Percentiles rank a stretch among this genome's conserved stretches.
Conservation (phyloP, 2,113 vertebrate species). For the Mobula birostris region DNA sequence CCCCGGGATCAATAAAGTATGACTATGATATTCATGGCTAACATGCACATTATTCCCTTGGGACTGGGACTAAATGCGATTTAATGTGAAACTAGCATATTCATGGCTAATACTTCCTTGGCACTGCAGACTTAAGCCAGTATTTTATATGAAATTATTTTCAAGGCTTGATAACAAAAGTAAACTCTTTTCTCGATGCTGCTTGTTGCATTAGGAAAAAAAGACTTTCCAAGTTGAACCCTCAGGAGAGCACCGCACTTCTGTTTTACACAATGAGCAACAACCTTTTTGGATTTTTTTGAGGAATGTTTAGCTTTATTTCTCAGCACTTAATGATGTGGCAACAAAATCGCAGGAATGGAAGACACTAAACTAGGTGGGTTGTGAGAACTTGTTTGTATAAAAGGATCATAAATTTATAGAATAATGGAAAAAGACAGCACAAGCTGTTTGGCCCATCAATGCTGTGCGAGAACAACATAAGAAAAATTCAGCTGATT, state of each 20-base stretch:
- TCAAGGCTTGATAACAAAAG: not conserved
- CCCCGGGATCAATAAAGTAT: too few species aligned
- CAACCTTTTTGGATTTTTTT: not conserved
- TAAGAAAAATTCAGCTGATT: too few species aligned
- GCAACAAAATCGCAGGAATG: not conserved
- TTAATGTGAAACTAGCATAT: not conserved
- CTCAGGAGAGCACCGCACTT: not conserved
- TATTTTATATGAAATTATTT: constrained; percentile 6
- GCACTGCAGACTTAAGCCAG: not conserved
- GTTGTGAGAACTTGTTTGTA: not conserved
- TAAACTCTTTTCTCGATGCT: not conserved
- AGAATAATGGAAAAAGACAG: too few species aligned
- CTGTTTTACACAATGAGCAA: not conserved
- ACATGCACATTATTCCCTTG: too few species aligned
- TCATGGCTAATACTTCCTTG: not conserved
- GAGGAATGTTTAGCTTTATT: not conserved
- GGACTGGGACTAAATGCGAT: too few species aligned
- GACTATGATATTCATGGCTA: too few species aligned
- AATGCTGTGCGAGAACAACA: too few species aligned
- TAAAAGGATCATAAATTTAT: not conserved
- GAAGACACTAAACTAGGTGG: not conserved
- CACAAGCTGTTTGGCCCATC: too few species aligned
- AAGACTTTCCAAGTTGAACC: not conserved
- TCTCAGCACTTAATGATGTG: not conserved
- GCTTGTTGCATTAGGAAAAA: not conserved